Base-by-base conservation (phyloP, 2,888 invertebrate species). In the Ashinkailepas kermadecensis region DNA sequence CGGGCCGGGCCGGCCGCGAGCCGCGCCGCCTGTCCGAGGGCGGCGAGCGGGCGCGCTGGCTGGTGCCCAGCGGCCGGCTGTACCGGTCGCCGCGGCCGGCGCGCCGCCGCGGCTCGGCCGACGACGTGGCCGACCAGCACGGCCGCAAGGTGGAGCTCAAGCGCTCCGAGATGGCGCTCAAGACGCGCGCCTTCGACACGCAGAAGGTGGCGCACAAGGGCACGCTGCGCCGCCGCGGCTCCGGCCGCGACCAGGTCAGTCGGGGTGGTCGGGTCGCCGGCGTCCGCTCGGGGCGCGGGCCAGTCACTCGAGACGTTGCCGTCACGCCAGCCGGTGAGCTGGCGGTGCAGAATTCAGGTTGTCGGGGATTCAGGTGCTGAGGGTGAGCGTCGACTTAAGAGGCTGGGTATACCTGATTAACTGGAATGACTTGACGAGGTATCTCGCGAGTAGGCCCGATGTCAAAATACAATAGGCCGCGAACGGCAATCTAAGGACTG, bases 141-240 rank as follows among this genome's bases (percentile, higher is more conserved):
- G 23, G 15, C 57, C 23, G 58, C 58, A 79, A 79, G 59, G 79
- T 79, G 58, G 59, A 57, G 79, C 79, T 58, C 23, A 79, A 79
- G 79, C 58, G 79, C 23, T 57, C 57, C 12, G 79, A 79, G 59
- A 58, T 79, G 79, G 79, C 79, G 23, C 79, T 57, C 12, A 79
- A 82, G 65, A 74, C 81, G 64, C 81, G 81, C 78, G 59, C 83
- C 81, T 74, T 85, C 82, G 85, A 85, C 65, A 84, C 83, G 81
- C 82, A 83, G 80, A 85, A 85, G 83, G 84, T 85, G 18, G 82
- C 85, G 57, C 83, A 83, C 25, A 87, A 87, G 84, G 87, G 87
- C 13, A 86, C 87, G 80, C 86, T 88, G 54, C 89, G 89, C 84
- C 87, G 89, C 74, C 67, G 82, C 81, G 81, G 82, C 80, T 59